Conservation (phyloP, 2,888 invertebrate genomes). For the Hermaeophaga mercurialis region DNA sequence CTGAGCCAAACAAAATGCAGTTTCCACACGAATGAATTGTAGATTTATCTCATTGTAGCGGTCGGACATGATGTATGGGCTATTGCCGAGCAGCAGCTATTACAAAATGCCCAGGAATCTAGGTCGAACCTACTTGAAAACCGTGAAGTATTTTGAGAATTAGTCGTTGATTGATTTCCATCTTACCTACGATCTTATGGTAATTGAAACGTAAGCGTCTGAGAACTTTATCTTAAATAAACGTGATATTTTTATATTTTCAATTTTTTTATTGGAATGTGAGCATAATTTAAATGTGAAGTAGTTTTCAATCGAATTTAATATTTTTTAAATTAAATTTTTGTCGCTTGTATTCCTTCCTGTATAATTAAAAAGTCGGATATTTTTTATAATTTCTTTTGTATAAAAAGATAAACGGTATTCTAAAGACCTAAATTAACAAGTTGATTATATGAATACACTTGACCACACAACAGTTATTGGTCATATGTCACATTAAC, state of each 20-base stretch:
- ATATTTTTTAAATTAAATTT: too few species aligned
- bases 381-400: too few species aligned
- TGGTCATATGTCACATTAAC: constrained; percentile 7
- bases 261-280: neutral
- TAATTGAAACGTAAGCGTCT: constrained; percentile 7
- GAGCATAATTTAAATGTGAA: neutral
- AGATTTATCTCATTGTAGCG: constrained; percentile 56
- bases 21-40: constrained; percentile 57
- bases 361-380: too few species aligned
- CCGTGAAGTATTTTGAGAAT: constrained; percentile 24
- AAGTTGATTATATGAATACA: neutral
- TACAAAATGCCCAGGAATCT: constrained; percentile 52
- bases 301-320: neutral
- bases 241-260: neutral
- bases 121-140: constrained; percentile 45
- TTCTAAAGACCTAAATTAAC: constrained; percentile 1
- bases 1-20: neutral
- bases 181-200: constrained; percentile 1
- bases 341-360: too few species aligned
- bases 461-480: neutral
- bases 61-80: constrained; percentile 57
- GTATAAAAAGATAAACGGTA: neutral
- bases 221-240: neutral
- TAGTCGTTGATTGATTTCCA: constrained; percentile 12
- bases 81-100: constrained; percentile 53